Evolutionary conservation across 2,888 invertebrate genomes (phyloP), one percentile per base, ranked within the genome.

Genomic region (Drosophila gaucha): DNA sequence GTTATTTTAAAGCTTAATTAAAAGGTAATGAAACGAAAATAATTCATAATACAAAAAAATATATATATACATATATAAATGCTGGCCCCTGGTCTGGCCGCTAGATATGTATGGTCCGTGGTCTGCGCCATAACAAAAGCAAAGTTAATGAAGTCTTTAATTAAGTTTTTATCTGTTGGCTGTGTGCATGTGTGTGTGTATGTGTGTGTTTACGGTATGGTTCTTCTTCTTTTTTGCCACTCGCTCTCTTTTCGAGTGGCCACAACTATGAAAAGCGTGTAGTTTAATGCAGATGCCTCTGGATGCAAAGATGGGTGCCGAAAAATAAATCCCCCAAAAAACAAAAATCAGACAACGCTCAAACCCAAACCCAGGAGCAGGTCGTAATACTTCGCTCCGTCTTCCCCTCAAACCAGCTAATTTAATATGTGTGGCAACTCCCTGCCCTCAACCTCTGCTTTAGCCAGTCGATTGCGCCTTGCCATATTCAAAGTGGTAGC

Each of bases 61-160:
- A 44, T 28, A 18, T 16, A 26, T 9, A 10, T 1, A 26, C 14
- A 6, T 28, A 18, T 12, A 26, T 65, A 36, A 18, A 0, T 35
- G 26, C 31, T 39, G 57, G 20, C 54, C 74, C 31, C 51, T 10
- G 67, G 63, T 30, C 51, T 35, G 35, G 16, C 52, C 26, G 31
- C 14, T 35, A 35, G 28, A 50, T 54, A 46, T 54, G 33, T 43
- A 33, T 52, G 10, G 26, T 35, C 35, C 14, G 10, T 31, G 36
- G 59, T 36, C 39, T 20, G 39, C 35, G 46, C 47, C 68, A 67
- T 59, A 70, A 75, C 67, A 79, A 73, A 79, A 70, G 74, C 76
- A 63, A 62, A 62, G 73, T 73, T 79, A 84, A 83, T 83, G 73
- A 83, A 79, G 79, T 82, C 78, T 71, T 82, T 83, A 84, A 83